Evolutionary conservation across 2,797 vertebrate genomes (phyloP), one percentile per base, ranked within the genome.

Genomic region (Gymnodraco acuticeps): DNA sequence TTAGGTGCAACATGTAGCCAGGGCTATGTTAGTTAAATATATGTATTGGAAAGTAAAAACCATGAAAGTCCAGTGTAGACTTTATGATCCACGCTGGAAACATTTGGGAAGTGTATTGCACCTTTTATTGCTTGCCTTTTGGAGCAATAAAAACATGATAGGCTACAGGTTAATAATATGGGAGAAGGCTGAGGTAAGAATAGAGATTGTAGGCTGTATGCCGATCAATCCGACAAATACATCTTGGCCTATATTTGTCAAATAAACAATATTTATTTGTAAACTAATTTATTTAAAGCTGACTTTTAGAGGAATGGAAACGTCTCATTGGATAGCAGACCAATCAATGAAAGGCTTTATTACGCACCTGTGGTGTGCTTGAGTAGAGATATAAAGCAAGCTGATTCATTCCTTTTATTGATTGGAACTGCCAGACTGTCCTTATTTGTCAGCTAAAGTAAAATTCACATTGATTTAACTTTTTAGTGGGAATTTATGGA

Each of bases 211-310:
- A 80, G 38, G 17, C 42, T 68, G 41, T 17, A 9, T 23, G 56
- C 27, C 5, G 10, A 53, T 33, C 20, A 19, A 3, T 54, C 33
- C 16, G 2, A 23, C 46, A 13, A 52, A 47, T 19, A 19, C 33
- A 38, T 7, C 33, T 38, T 38, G 7, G 33, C 27, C 1, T 33
- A 1, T 10, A 13, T 43, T 54, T 53, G 48, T 33, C 15, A n/a
- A 64, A 17, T 16, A 14, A 10, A 16, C 19, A 13, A 20, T 54
- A 38, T 38, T 8, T 74, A 56, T 56, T 45, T 20, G 48, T 31
- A 74, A 50, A 43, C 58, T 59, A 12, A 55, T 27, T 23, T 38
- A 41, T 74, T 65, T 33, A 38, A 60, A 60, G 62, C 14, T 33
- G 13, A 8, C 27, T 38, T 23, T 10, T 10, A 46, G 64, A 60